A percentile compares a stretch with the other conserved stretches of the same genome.
Conservation (phyloP, 2,888 invertebrate species). For the Scaeva pyrastri region DNA sequence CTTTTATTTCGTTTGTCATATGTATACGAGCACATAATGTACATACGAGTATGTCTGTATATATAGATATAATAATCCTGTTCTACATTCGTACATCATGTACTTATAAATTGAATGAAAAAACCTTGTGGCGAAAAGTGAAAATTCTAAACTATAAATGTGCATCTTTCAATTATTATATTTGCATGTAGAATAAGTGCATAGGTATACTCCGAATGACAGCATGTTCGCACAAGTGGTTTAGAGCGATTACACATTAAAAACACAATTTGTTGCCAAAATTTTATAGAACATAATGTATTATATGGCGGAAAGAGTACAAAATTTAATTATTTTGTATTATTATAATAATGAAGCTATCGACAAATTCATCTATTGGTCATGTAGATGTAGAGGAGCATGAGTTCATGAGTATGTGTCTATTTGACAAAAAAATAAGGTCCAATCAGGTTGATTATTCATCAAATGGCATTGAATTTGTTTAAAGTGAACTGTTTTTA, state of each 20-base stretch:
- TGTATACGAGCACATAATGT: constrained; percentile 8
- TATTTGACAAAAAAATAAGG: too few species aligned
- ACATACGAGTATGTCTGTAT: too few species aligned
- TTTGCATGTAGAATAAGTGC: too few species aligned
- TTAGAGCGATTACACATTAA: background rate
- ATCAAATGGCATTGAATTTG: too few species aligned
- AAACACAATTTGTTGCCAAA: constrained; percentile 37
- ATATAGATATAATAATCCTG: too few species aligned
- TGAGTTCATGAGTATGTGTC: too few species aligned
- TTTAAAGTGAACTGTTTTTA: too few species aligned
- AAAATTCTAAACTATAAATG: constrained; percentile 12
- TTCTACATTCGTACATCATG: constrained; percentile 5
- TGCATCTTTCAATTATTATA: constrained; percentile 13
- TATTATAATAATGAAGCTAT: background rate
- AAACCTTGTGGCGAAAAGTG: constrained; percentile 17
- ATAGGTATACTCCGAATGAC: background rate
- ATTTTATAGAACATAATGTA: constrained; percentile 2
- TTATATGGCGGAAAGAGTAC: background rate
- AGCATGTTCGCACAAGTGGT: background rate
- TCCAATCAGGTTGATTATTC: too few species aligned
- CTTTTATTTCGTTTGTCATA: background rate
- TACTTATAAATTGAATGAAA: constrained; percentile 13
- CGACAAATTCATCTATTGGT: background rate
- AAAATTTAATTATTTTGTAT: background rate
- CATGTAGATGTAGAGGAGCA: too few species aligned